A percentile compares a stretch with the other conserved stretches of the same genome.
These are phyloP conservation scores for Corythornis leucogaster DNA, from an alignment of 2,797 vertebrate genomes.

Conservation along the genomic window DNA sequence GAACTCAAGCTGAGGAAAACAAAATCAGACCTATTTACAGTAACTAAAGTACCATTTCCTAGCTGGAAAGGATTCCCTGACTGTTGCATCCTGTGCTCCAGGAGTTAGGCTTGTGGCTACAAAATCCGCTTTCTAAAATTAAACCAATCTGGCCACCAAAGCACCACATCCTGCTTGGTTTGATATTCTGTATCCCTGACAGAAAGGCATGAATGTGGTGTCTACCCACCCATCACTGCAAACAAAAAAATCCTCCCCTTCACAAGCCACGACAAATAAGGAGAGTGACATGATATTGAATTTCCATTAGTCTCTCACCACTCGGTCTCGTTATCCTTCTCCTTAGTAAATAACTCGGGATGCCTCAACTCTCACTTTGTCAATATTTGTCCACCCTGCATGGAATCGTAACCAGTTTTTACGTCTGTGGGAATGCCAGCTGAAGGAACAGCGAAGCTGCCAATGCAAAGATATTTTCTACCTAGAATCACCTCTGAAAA, in stretches of 20 bases:
- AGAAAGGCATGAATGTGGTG: background rate
- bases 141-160: background rate
- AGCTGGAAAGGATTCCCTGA: background rate
- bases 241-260: background rate
- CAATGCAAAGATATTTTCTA: background rate
- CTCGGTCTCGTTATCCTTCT: background rate
- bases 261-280: background rate
- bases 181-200: background rate
- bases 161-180: background rate
- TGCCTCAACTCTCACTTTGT: background rate
- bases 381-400: background rate
- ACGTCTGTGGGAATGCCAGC: background rate
- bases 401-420: background rate
- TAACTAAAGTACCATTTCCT: background rate
- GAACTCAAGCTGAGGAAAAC: background rate
- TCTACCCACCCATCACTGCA: background rate
- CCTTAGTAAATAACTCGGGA: accelerated
- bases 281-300: background rate
- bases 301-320: background rate
- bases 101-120: background rate
- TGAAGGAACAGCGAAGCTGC: background rate
- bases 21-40: background rate
- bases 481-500: background rate
- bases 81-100: background rate
- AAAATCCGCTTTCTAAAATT: constrained; percentile 19